Percentiles rank a stretch among this genome's conserved stretches.
Evolutionary conservation across 2,113 vertebrate genomes (phyloP).

Genomic region (Psilopogon haemacephalus): DNA sequence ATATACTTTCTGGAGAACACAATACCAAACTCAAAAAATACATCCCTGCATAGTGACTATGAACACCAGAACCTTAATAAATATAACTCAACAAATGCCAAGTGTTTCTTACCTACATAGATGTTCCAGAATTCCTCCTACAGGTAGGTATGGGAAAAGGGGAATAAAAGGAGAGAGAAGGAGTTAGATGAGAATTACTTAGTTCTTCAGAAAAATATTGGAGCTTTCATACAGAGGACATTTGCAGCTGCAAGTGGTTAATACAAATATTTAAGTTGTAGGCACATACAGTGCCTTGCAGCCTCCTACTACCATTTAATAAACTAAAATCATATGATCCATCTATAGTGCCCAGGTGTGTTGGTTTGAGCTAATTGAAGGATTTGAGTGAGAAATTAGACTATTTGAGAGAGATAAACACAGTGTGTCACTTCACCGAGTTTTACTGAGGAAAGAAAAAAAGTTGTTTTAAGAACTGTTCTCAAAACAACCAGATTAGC

Average conservation of each 20-base stretch:
- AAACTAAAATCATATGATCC: not conserved
- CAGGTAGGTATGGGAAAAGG: not conserved
- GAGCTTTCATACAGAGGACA: not conserved
- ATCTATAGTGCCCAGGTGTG: not conserved
- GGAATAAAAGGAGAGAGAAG: constrained; percentile 24
- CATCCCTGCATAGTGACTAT: not conserved
- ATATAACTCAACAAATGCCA: not conserved
- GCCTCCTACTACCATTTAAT: not conserved
- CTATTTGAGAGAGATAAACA: too few species aligned
- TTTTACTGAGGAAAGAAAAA: too few species aligned
- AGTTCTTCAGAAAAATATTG: not conserved
- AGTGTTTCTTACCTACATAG: constrained; percentile 82
- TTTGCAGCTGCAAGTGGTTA: not conserved
- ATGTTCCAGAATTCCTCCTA: constrained; percentile 88
- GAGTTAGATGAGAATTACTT: not conserved
- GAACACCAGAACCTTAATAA: not conserved
- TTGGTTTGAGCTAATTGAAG: too few species aligned
- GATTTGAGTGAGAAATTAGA: too few species aligned
- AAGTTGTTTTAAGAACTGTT: too few species aligned
- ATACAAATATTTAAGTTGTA: not conserved
- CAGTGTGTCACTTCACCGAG: too few species aligned
- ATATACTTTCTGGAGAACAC: not conserved
- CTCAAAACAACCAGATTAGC: too few species aligned
- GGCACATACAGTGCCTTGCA: not conserved
- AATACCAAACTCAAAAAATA: not conserved